Percentiles rank a stretch among this genome's conserved stretches.
These are phyloP conservation scores for Eulemur mongoz DNA, from an alignment of 2,797 vertebrate genomes.

Conservation along the genomic window DNA sequence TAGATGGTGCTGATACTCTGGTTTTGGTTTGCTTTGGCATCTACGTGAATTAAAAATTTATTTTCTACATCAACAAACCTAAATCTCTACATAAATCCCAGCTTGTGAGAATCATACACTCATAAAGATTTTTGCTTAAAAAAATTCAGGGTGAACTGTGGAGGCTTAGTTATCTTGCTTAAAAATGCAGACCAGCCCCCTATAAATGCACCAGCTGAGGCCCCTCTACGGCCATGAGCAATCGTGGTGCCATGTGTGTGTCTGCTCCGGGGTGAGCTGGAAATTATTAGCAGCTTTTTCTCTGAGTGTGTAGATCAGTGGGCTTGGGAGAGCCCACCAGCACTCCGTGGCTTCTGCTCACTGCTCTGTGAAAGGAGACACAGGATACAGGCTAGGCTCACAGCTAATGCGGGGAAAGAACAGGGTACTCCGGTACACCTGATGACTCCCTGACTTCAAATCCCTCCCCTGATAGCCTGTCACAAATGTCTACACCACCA, in stretches of 20 bases:
- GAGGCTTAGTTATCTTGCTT: constrained; percentile 61
- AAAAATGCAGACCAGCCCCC: constrained; percentile 36
- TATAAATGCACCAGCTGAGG: background rate
- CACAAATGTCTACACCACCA: background rate
- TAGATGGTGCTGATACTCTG: constrained; percentile 66
- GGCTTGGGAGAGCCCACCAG: background rate
- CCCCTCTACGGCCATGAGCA: background rate
- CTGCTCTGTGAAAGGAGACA: background rate
- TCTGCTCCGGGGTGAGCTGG: background rate
- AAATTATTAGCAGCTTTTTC: constrained; percentile 32
- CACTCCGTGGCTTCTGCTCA: background rate
- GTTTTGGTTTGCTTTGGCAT: background rate
- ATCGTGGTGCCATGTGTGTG: background rate
- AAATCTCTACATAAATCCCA: constrained; percentile 44
- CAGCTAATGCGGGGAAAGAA: background rate
- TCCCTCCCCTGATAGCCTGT: background rate
- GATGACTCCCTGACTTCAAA: background rate
- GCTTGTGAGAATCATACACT: constrained; percentile 20
- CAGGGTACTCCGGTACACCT: too few relatives aligned
- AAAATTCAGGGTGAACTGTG: constrained; percentile 28
- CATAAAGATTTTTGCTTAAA: constrained; percentile 12
- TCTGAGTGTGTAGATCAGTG: background rate
- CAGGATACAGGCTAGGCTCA: background rate
- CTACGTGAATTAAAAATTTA: constrained; percentile 22
- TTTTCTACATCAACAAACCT: constrained; percentile 14